Base-by-base conservation (phyloP, 53 echinoderm and acorn worm species). In the Holothuria leucospilota region DNA sequence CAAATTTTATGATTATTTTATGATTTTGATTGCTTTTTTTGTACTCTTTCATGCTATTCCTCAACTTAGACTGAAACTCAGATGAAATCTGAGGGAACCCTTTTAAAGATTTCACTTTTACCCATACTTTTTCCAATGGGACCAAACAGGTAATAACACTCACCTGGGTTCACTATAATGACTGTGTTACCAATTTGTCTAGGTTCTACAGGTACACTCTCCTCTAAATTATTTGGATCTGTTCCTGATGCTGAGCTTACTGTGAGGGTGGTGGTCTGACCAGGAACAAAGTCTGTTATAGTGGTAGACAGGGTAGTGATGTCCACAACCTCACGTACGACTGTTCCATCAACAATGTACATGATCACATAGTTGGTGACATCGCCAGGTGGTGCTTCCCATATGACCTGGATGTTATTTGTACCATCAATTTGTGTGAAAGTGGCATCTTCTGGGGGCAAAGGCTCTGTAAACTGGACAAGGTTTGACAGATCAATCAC, bases 341-440 rank as follows among this genome's bases (percentile, higher is more conserved):
- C 59, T 16, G 80, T 80, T 9, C 80, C 80, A 16, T 61, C 80
- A 38, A 80, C 60, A 14, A 34, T 30, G 29, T 80, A 80, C 59
- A 59, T 80, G 34, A 80, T 80, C 20, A 80, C 61, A 20, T 80
- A 80, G 61, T 80, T 80, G 34, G 59, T 61, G 29, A 80, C 80
- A 18, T 61, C 61, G 20, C 80, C 80, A 14, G 80, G 13, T 1
- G 80, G 60, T 60, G 80, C 59, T 28, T 58, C 59, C 80, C 80
- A 80, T 20, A 39, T 60, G 16, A 80, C 80, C 21, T 60, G 80
- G 29, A 80, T 38, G 21, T 80, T 80, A 59, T 27, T 60, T 7
- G 80, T 80, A 25, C 80, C 80, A 30, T 25, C 80, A 16, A 80
- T 62, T 59, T 80, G 80, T 38, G 29, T 60, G 14, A 80, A 80